Conservation (phyloP, 1,140 invertebrate species). For the Aphaenogaster rudis region DNA sequence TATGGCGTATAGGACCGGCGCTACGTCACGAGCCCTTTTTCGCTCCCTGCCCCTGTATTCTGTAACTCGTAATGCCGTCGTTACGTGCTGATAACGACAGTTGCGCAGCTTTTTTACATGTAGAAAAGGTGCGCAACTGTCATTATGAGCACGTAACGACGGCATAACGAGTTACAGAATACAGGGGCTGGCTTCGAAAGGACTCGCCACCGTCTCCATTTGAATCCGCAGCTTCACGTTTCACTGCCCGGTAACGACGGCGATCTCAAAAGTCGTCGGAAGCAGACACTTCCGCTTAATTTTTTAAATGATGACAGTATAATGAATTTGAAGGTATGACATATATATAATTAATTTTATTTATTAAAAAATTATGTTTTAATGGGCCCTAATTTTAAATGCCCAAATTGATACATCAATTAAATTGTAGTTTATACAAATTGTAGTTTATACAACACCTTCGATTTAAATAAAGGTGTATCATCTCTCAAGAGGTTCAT, state of each 20-base stretch:
- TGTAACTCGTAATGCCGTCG: no score
- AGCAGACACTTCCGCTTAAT: background rate
- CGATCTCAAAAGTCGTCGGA: background rate
- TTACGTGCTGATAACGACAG: no score
- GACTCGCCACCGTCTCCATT: slow-evolving; percentile 8
- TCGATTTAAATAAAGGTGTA: no score
- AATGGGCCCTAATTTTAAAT: background rate
- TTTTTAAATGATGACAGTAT: background rate
- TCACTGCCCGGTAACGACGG: background rate
- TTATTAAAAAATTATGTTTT: background rate
- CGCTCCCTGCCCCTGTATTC: background rate
- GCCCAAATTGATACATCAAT: background rate
- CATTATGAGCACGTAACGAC: no score
- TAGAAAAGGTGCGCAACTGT: no score
- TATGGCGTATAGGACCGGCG: slow-evolving; percentile 64
- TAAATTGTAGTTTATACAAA: background rate
- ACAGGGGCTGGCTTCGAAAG: background rate
- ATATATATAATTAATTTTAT: background rate
- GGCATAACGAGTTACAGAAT: no score
- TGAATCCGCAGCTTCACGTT: slow-evolving; percentile 4
- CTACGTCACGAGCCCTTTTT: slow-evolving; percentile 13
- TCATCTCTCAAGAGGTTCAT: no score
- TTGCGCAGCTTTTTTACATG: no score
- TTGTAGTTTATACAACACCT: no score
- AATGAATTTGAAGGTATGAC: background rate